These are phyloP conservation scores for Danio choprae DNA, from an alignment of 2,797 vertebrate genomes.

Conservation along the genomic window DNA sequence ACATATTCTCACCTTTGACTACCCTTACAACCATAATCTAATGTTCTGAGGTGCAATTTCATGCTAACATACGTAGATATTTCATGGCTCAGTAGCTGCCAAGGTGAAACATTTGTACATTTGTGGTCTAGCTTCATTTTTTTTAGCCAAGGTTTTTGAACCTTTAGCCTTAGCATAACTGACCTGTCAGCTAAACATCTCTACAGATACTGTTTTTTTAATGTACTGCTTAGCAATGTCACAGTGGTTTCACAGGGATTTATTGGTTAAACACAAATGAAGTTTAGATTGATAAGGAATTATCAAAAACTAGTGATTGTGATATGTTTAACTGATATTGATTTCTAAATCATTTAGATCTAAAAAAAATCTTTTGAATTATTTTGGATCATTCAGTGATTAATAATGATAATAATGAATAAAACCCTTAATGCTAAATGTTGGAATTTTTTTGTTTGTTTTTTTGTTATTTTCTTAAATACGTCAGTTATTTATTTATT, in stretches of 20 bases:
- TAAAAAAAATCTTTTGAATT: no score
- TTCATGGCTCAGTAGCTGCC: slow-evolving; percentile 3
- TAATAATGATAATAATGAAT: neutral
- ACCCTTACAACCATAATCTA: slow-evolving; percentile 25
- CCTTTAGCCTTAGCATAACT: neutral
- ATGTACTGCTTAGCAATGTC: neutral
- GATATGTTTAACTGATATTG: neutral
- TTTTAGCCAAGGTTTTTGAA: slow-evolving; percentile 20
- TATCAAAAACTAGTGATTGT: neutral
- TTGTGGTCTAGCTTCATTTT: slow-evolving; percentile 19
- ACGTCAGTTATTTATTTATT: neutral
- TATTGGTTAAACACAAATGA: neutral
- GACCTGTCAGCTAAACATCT: neutral
- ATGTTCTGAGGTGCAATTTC: slow-evolving; percentile 31
- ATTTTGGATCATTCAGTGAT: neutral
- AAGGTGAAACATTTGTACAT: neutral
- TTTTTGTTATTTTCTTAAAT: neutral
- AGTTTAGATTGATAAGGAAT: neutral
- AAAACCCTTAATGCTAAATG: neutral
- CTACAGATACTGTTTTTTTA: neutral
- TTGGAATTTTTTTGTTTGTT: neutral
- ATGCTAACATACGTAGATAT: slow-evolving; percentile 7
- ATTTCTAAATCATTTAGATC: no score
- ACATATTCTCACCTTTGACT: slow-evolving; percentile 37
- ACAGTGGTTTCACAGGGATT: neutral